These are phyloP conservation scores for Psittacula cyanocephala DNA, from an alignment of 2,113 vertebrate genomes.

Conservation along the genomic window DNA sequence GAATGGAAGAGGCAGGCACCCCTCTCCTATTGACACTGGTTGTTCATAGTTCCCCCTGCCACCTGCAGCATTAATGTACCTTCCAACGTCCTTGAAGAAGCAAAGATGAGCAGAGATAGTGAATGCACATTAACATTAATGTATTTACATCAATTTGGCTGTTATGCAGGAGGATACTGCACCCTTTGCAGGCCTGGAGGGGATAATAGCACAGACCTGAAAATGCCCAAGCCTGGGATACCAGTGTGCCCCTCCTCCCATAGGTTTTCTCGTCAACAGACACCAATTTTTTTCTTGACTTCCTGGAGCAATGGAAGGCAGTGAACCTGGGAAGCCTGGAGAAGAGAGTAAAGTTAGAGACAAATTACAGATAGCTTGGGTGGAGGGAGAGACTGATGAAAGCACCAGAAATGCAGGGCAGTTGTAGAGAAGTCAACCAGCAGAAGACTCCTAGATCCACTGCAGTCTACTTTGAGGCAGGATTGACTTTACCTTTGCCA, in stretches of 20 bases:
- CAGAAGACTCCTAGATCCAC: background rate
- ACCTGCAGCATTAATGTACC: background rate
- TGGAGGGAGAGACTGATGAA: background rate
- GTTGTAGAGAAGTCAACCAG: background rate
- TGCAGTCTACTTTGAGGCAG: background rate
- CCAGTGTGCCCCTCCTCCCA: background rate
- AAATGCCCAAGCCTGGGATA: background rate
- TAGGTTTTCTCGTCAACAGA: background rate
- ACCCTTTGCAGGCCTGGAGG: background rate
- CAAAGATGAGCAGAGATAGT: background rate
- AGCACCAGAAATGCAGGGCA: background rate
- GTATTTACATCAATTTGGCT: background rate
- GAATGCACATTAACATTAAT: background rate
- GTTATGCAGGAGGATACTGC: background rate
- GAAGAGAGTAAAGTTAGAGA: background rate
- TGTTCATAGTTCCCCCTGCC: background rate
- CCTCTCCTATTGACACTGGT: background rate
- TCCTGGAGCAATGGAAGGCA: background rate
- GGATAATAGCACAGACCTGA: background rate
- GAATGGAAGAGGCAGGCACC: background rate
- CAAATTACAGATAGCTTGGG: background rate
- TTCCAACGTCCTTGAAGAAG: background rate
- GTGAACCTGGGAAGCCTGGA: background rate
- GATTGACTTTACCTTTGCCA: background rate
- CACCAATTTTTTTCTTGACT: background rate